These are phyloP conservation scores for Spisula subtruncata DNA, from an alignment of 2,888 invertebrate genomes.

Conservation along the genomic window DNA sequence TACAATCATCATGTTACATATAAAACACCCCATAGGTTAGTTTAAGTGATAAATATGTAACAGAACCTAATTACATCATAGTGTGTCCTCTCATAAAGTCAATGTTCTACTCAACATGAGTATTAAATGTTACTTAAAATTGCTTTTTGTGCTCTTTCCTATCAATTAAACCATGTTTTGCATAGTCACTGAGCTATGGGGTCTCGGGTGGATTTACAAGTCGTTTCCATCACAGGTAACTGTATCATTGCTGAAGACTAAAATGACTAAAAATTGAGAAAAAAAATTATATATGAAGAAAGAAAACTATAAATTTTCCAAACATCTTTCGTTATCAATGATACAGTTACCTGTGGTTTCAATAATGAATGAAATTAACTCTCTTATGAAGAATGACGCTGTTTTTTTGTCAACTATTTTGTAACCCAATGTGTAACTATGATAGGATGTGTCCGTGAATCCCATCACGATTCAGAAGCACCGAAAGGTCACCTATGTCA, in stretches of 20 bases:
- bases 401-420: background rate
- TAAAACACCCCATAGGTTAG: background rate
- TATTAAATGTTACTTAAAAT: conserved; percentile 8
- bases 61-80: background rate
- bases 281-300: too few species aligned
- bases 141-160: background rate
- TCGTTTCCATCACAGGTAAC: background rate
- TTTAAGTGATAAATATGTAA: background rate
- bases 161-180: conserved; percentile 22
- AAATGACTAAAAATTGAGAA: too few species aligned
- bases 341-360: too few species aligned
- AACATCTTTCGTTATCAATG: too few species aligned
- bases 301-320: too few species aligned
- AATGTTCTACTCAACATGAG: background rate
- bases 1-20: too few species aligned
- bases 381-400: background rate
- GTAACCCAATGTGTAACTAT: too few species aligned
- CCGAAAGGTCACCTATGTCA: too few species aligned
- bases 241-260: too few species aligned
- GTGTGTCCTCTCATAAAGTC: background rate
- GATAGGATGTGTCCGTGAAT: too few species aligned
- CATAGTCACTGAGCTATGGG: background rate
- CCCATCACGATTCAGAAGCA: too few species aligned
- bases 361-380: background rate
- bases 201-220: background rate